Evolutionary conservation across 2,888 invertebrate species (phyloP).

Genomic region (Drosophila ezoana): DNA sequence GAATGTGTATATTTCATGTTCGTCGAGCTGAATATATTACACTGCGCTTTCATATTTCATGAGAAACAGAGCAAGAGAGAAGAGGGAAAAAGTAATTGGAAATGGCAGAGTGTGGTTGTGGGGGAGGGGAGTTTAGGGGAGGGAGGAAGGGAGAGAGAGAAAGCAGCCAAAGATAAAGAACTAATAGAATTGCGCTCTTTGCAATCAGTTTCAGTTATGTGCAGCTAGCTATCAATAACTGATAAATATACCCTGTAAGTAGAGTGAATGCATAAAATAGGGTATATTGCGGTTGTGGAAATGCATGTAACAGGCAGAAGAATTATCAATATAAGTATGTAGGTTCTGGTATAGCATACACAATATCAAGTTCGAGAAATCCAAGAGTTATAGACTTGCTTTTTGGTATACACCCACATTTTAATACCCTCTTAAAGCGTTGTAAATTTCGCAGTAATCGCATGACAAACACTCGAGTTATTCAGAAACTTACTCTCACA

Average conservation of each 20-base stretch:
- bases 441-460: too few relatives aligned
- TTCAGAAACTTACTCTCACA: neutral
- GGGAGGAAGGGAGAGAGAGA: neutral
- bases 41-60: constrained; percentile 66
- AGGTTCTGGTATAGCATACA: too few relatives aligned
- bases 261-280: too few relatives aligned
- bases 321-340: too few relatives aligned
- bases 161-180: constrained; percentile 12
- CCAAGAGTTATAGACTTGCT: too few relatives aligned
- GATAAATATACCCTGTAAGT: constrained; percentile 11
- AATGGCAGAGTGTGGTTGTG: neutral
- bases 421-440: too few relatives aligned
- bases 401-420: too few relatives aligned
- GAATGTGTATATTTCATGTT: constrained; percentile 64
- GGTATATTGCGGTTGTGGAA: neutral
- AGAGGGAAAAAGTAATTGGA: constrained; percentile 15
- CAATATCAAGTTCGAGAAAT: too few relatives aligned
- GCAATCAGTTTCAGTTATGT: constrained; percentile 18
- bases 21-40: constrained; percentile 49
- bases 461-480: too few relatives aligned
- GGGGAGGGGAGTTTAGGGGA: too few relatives aligned
- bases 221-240: constrained; percentile 25
- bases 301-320: neutral
- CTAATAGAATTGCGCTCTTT: constrained; percentile 13
- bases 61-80: constrained; percentile 25